Base-by-base conservation (phyloP, 2,888 invertebrate genomes). In the Cactoblastis cactorum region DNA sequence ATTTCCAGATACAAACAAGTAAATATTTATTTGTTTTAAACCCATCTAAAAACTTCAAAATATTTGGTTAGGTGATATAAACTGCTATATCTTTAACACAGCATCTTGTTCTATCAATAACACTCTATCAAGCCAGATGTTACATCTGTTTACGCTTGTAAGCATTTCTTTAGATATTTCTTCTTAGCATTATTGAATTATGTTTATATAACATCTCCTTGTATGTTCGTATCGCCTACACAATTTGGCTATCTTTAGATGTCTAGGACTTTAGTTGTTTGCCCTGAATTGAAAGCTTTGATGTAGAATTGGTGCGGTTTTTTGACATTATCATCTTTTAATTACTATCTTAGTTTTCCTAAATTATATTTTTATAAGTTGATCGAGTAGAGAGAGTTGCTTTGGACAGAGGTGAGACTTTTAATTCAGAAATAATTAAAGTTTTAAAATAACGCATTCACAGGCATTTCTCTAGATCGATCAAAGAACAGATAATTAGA, bases 121-220 rank as follows among this genome's bases (percentile, higher is more conserved):
- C 12, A 43, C 43, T 43, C 15, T 43, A 43, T 43, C 43, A 43
- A 32, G 17, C 45, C 45, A 45, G 45, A 45, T 18, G 18, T 33
- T 15, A 45, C 45, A 45, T 33, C 33, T 45, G 45, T 45, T 33
- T 33, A 18, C 18, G 17, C 14, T 33, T 45, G n/a, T 45, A 33
- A 12, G 9, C 17, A 45, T 32, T 45, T 45, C 33, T 45, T 45
- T 32, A 33, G 33, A n/a, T 33, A 45, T 18, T 8, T 19, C 17
- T 17, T 32, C n/a, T 41, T 8, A 24, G 41, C 22, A 19, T 41
- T 19, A 22, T 41, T 41, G 18, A 22, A 12, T 22, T 24, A 22
- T 41, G 41, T 24, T 41, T 41, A 41, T 41, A 12, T 14, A 14
- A 24, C 14, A 19, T 22, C 41, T 41, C 37, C 37, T 24, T 22